Evolutionary conservation across 2,888 invertebrate genomes (phyloP).

Genomic region (Pseudococcus viburni): DNA sequence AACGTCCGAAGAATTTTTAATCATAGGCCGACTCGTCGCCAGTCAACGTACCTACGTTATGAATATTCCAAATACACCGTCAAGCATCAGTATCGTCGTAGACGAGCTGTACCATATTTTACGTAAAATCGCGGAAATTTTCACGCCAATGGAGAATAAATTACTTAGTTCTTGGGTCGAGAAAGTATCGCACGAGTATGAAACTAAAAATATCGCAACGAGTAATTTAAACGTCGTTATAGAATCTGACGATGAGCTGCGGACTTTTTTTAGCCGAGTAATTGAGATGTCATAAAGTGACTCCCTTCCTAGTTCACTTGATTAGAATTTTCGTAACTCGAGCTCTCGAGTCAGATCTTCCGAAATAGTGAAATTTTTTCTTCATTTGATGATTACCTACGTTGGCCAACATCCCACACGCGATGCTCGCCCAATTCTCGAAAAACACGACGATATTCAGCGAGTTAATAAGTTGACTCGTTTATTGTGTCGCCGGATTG

Average conservation of each 20-base stretch:
- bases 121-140: conserved; percentile 20
- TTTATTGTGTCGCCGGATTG: neutral
- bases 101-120: neutral
- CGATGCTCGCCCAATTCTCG: neutral
- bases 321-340: conserved; percentile 1
- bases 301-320: neutral
- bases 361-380: neutral
- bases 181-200: neutral
- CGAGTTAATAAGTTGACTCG: neutral
- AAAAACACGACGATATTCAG: neutral
- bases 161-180: neutral
- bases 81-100: neutral
- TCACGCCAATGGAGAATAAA: conserved; percentile 16
- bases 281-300: conserved; percentile 2
- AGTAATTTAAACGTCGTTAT: neutral
- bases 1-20: neutral
- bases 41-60: neutral
- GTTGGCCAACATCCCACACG: neutral
- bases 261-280: neutral
- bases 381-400: neutral
- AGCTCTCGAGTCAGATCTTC: neutral
- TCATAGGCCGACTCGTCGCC: neutral
- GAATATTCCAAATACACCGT: neutral
- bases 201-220: neutral
- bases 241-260: no score